Evolutionary conservation across 1,140 invertebrate species (phyloP), one percentile per base, ranked within the genome.

Genomic region (Sarcophaga bullata): DNA sequence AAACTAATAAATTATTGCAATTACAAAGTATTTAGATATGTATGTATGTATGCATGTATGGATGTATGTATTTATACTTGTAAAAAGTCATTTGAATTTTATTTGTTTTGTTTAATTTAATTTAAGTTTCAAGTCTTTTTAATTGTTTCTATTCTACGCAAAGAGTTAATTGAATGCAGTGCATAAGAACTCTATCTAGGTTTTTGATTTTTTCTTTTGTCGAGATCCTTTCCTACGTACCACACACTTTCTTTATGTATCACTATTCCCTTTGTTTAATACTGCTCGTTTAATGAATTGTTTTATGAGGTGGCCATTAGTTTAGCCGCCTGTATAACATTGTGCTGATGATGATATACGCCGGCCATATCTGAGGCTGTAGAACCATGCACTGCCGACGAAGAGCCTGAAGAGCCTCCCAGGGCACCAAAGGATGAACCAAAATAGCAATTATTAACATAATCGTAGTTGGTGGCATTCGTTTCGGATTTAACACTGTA

Each of bases 271-370:
- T 37, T 37, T 37, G 25, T 37, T 37, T 68, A 68, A 68, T 68
- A 68, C 62, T 68, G 48, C 10, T 11, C 37, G n/a, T 25, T 80
- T 52, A 15, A 52, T 9, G 25, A 4, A 17, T 73, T 11, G 0
- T 68, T 58, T 82, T 82, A 84, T 85, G 95, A 95, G n/a, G 94
- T 95, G 4, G 95, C 94, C 92, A 95, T 94, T 80, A 95, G 90
- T 86, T 95, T 95, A 19, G 95, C 94, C 68, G 95, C 94, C 68
- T 94, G 94, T 17, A 95, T 95, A 54, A 95, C 94, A 90, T 95
- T 95, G 86, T 95, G 94, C 87, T 95, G 95, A 89, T 95, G 95
- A 89, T 95, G 94, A 90, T 95, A 95, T 17, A 78, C 75, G 2
- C 92, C 92, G 81, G 92, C 92, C 84, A 92, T 87, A 82, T 93